A percentile compares a stretch with the other conserved stretches of the same genome.
Evolutionary conservation across 2,888 invertebrate species (phyloP).

Genomic region (Agonopterix subpropinquella): DNA sequence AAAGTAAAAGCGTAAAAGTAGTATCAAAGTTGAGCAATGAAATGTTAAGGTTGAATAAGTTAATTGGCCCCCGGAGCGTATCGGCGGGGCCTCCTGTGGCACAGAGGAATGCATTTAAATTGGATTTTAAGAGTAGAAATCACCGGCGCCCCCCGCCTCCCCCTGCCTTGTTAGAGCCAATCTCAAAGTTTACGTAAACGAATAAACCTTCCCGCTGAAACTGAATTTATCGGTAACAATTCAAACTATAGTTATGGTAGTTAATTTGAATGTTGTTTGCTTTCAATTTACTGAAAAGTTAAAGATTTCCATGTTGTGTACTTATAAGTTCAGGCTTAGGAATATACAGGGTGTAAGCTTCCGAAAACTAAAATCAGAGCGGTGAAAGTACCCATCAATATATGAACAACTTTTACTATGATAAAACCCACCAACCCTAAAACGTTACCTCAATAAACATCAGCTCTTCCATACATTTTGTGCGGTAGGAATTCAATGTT

Average conservation of each 20-base stretch:
- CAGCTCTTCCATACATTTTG: too few species aligned
- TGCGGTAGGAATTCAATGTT: too few species aligned
- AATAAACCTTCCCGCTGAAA: slow-evolving; percentile 63
- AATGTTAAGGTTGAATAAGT: slow-evolving; percentile 75
- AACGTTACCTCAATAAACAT: too few species aligned
- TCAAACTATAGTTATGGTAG: slow-evolving; percentile 27
- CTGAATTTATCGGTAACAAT: slow-evolving; percentile 64
- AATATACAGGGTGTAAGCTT: too few species aligned
- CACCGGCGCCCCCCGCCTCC: slow-evolving; percentile 61
- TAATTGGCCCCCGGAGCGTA: slow-evolving; percentile 72
- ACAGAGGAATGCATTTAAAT: slow-evolving; percentile 76
- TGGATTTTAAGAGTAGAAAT: slow-evolving; percentile 76
- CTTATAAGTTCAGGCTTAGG: too few species aligned
- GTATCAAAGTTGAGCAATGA: slow-evolving; percentile 67
- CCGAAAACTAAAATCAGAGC: too few species aligned
- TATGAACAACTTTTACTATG: too few species aligned
- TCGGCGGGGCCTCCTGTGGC: slow-evolving; percentile 69
- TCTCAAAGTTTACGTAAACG: slow-evolving; percentile 74
- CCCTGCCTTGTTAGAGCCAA: slow-evolving; percentile 71
- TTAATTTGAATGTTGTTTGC: too few species aligned
- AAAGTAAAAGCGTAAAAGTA: slow-evolving; percentile 39
- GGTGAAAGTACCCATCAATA: too few species aligned
- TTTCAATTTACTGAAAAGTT: too few species aligned
- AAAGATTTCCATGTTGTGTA: too few species aligned
- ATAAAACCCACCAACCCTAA: too few species aligned